Evolutionary conservation across 2,113 vertebrate genomes (phyloP).

Genomic region (Epinephelus fuscoguttatus): DNA sequence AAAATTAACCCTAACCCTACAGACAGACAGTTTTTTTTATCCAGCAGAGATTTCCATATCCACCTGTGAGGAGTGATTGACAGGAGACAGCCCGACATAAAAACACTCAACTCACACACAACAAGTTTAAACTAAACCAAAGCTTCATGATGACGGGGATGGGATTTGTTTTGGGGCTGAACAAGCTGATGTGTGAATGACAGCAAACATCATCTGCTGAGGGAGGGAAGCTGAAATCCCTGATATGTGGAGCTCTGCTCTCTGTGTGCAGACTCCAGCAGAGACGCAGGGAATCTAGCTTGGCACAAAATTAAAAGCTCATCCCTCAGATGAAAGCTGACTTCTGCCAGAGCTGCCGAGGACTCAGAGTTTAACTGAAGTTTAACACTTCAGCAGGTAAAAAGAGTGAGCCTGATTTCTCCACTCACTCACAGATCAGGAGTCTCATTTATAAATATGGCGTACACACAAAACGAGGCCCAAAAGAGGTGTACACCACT

Average conservation of each 20-base stretch:
- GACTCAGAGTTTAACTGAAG: not conserved
- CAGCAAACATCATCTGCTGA: not conserved
- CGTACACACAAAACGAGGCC: too few relatives aligned
- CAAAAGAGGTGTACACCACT: too few relatives aligned
- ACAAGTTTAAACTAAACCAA: not conserved
- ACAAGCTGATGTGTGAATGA: not conserved
- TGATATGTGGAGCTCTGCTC: not conserved
- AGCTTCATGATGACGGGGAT: not conserved
- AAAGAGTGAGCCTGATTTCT: not conserved
- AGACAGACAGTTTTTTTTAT: not conserved
- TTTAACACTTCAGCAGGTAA: not conserved
- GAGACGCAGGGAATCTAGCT: not conserved
- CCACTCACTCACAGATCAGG: too few relatives aligned
- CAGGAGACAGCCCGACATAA: not conserved
- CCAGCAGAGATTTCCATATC: not conserved
- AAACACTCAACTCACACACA: not conserved
- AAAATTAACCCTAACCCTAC: too few relatives aligned
- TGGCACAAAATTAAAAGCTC: slow-evolving; percentile 4
- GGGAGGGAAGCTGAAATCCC: not conserved
- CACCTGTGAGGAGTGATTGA: not conserved
- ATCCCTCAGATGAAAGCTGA: not conserved
- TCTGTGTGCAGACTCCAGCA: not conserved
- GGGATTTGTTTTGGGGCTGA: not conserved
- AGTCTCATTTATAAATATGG: too few relatives aligned
- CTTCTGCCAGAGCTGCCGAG: not conserved